These are phyloP conservation scores for Dilophus febrilis DNA, from an alignment of 2,888 invertebrate species.

Conservation along the genomic window DNA sequence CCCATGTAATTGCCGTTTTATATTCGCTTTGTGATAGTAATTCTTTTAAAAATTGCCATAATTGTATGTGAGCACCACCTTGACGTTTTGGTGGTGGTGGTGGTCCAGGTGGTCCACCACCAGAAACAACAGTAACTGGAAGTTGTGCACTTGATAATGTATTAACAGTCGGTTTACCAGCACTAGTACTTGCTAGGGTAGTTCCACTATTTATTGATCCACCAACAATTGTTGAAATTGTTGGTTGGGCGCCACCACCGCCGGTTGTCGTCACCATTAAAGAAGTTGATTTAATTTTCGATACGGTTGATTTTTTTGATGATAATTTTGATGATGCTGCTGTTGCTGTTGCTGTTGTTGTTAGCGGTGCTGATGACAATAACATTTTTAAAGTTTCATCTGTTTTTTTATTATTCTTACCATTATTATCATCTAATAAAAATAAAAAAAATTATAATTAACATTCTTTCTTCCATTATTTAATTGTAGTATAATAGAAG, in stretches of 20 bases:
- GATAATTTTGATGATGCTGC: not conserved
- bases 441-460: no score
- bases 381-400: no score
- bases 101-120: conserved; percentile 2
- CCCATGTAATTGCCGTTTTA: conserved; percentile 92
- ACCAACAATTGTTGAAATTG: no score
- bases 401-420: no score
- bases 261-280: no score
- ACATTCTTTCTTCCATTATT: no score
- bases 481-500: no score
- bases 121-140: not conserved
- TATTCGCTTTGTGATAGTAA: conserved; percentile 77
- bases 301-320: conserved; percentile 5
- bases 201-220: no score
- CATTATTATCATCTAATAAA: no score
- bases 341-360: conserved; percentile 8
- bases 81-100: conserved; percentile 18
- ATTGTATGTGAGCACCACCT: conserved; percentile 81
- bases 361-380: conserved; percentile 7
- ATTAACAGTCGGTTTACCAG: conserved; percentile 14
- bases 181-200: conserved; percentile 1
- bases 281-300: no score
- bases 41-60: conserved; percentile 98
- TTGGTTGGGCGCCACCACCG: no score
- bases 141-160: not conserved